Conservation (phyloP, 2,797 vertebrate genomes). For the Pseudomugil gertrudae region DNA sequence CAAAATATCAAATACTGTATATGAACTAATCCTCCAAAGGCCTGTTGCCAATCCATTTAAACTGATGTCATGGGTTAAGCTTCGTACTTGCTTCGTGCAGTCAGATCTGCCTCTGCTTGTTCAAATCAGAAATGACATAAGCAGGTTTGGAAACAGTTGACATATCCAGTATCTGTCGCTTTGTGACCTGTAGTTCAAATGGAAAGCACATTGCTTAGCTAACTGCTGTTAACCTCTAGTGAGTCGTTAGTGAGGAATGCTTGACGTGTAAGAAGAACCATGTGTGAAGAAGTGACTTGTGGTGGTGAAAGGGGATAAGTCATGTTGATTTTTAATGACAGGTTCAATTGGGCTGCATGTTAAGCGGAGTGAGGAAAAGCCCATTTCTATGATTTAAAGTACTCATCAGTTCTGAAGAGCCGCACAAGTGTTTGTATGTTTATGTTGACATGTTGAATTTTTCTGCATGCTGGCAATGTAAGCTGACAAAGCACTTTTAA, state of each 20-base stretch:
- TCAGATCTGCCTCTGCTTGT: constrained; percentile 38
- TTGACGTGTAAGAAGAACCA: constrained; percentile 65
- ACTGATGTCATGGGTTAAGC: constrained; percentile 8
- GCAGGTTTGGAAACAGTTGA: constrained; percentile 38
- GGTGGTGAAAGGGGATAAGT: constrained; percentile 61
- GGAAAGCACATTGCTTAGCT: constrained; percentile 67
- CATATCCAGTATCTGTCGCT: constrained; percentile 45
- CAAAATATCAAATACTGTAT: neutral
- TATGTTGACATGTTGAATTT: too few species aligned
- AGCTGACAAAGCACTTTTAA: too few species aligned
- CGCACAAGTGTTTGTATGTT: neutral
- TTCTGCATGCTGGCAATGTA: too few species aligned
- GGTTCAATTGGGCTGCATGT: constrained; percentile 23
- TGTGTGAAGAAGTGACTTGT: constrained; percentile 63
- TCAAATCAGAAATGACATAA: constrained; percentile 52
- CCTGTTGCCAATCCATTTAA: constrained; percentile 8
- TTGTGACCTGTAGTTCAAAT: constrained; percentile 50
- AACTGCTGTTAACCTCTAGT: constrained; percentile 65
- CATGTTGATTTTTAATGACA: constrained; percentile 45
- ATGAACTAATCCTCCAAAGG: neutral
- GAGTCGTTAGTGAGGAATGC: constrained; percentile 67
- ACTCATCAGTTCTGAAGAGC: neutral
- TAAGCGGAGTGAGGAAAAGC: constrained; percentile 7
- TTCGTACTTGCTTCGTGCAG: neutral
- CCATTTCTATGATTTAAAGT: neutral